phyloP scores from a whole-genome alignment of 2,888 invertebrate species.

The Carpatolechia fugitivella region DNA sequence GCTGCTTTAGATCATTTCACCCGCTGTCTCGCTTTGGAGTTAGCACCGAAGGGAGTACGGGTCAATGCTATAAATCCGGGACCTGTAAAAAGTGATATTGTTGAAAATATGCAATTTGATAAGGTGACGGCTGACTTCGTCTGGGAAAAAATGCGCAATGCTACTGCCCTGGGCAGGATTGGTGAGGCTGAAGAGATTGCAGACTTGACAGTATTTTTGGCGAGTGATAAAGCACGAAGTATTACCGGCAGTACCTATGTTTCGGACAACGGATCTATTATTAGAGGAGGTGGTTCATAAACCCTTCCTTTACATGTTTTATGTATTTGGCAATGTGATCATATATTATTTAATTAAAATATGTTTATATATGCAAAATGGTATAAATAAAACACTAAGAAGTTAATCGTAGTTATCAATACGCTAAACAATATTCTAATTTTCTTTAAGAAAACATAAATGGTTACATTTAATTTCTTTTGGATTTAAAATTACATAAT shows the following conservation, averaged over 20 bases:
- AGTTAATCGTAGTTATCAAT: no score
- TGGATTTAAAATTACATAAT: no score
- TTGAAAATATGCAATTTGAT: slow-evolving; percentile 1
- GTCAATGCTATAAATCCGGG: slow-evolving; percentile 40
- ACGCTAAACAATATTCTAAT: no score
- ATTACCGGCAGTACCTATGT: slow-evolving; percentile 28
- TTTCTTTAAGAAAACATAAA: no score
- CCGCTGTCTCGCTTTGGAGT: slow-evolving; percentile 73
- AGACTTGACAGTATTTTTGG: slow-evolving; percentile 26
- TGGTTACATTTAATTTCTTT: no score
- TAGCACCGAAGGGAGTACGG: slow-evolving; percentile 61
- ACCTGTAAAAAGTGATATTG: slow-evolving; percentile 12
- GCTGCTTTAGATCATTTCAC: slow-evolving; percentile 31
- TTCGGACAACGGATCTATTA: slow-evolving; percentile 26
- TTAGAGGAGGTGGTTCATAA: no score
- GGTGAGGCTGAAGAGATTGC: slow-evolving; percentile 31
- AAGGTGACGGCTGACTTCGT: neutral
- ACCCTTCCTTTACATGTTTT: no score
- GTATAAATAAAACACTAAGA: no score
- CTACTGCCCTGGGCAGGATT: slow-evolving; percentile 25
- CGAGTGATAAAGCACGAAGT: slow-evolving; percentile 28
- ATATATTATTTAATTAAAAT: no score
- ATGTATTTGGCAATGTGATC: no score
- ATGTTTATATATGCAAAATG: no score
- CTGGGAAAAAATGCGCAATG: slow-evolving; percentile 83